Percentiles rank a stretch among this genome's conserved stretches.
Conservation (phyloP, 2,888 invertebrate species). For the Scelioninae gen. 2 region DNA sequence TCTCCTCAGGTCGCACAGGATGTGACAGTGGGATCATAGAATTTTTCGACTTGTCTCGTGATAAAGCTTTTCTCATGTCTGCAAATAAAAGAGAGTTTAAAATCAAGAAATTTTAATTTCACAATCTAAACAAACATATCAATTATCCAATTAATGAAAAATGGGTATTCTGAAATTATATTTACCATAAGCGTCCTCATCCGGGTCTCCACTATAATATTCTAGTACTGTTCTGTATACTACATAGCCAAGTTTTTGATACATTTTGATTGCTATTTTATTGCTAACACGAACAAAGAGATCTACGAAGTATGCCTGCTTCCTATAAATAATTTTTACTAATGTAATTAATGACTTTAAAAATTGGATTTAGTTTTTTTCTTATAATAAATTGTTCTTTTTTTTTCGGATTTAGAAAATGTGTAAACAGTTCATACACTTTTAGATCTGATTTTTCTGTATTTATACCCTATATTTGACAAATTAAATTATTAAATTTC, state of each 20-base stretch:
- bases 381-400: neutral
- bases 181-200: constrained; percentile 98
- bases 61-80: constrained; percentile 99
- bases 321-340: constrained; percentile 78
- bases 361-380: too few relatives aligned
- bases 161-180: neutral
- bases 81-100: too few relatives aligned
- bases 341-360: too few relatives aligned
- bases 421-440: too few relatives aligned
- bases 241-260: constrained; percentile 95
- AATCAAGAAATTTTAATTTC: constrained; percentile 3
- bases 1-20: constrained; percentile 96
- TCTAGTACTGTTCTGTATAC: constrained; percentile 97
- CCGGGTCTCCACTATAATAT: constrained; percentile 98
- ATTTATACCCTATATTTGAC: too few relatives aligned
- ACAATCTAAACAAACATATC: too few relatives aligned
- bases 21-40: constrained; percentile 95
- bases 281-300: constrained; percentile 98
- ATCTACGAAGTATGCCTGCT: constrained; percentile 97
- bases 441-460: too few relatives aligned
- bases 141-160: neutral
- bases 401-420: too few relatives aligned
- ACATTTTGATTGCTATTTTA: constrained; percentile 98
- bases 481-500: too few relatives aligned
- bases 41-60: constrained; percentile 92